Conservation (phyloP, 2,888 invertebrate species). For the Acronicta aceris region DNA sequence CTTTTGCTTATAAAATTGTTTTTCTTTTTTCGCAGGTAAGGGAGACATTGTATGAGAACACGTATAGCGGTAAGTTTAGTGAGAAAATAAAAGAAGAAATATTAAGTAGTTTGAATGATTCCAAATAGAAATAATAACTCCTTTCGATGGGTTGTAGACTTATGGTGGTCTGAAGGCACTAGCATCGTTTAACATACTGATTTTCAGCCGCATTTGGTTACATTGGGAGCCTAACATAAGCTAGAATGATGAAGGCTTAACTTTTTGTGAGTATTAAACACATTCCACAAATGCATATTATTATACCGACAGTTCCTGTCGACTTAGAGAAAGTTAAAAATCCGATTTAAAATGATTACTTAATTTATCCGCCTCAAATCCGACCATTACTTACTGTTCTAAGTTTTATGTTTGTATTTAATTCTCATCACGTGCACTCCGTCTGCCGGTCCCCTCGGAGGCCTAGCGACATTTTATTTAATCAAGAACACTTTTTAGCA, state of each 20-base stretch:
- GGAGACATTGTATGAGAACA: slow-evolving; percentile 43
- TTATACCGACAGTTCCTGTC: slow-evolving; percentile 6
- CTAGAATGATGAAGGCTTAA: too few species aligned
- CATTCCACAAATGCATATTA: slow-evolving; percentile 14
- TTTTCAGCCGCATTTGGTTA: too few species aligned
- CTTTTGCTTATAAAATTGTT: slow-evolving; percentile 41
- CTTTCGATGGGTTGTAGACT: too few species aligned
- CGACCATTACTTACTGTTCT: slow-evolving; percentile 66
- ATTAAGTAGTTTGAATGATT: neutral
- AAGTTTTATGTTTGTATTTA: slow-evolving; percentile 65
- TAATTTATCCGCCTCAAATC: slow-evolving; percentile 60
- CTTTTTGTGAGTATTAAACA: neutral
- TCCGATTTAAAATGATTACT: slow-evolving; percentile 54
- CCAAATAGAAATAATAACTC: too few species aligned
- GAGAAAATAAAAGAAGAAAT: too few species aligned
- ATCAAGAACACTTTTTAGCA: slow-evolving; percentile 87
- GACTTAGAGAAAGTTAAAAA: slow-evolving; percentile 48
- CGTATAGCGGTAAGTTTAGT: slow-evolving; percentile 40
- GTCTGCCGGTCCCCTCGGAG: slow-evolving; percentile 64
- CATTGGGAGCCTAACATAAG: too few species aligned
- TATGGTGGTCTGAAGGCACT: too few species aligned
- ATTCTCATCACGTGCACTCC: slow-evolving; percentile 78
- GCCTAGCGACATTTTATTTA: slow-evolving; percentile 85
- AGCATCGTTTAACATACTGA: too few species aligned
- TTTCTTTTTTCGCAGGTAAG: slow-evolving; percentile 75